Base-by-base conservation (phyloP, 30 jellyfish, hydroid and myxozoan species). In the Cassiopea xamachana region DNA sequence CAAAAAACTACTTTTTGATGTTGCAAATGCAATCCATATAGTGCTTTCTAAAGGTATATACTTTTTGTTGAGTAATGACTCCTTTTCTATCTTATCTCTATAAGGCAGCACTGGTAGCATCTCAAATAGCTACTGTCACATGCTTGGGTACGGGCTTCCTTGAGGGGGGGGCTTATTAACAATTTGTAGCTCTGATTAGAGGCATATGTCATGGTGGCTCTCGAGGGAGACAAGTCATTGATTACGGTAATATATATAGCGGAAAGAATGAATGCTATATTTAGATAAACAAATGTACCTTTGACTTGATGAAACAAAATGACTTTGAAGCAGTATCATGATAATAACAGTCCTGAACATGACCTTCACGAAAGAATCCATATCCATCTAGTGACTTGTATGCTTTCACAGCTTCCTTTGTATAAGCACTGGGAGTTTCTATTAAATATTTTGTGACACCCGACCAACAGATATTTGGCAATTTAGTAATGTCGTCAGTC, bases 281-380 rank as follows among this genome's bases (percentile, higher is more conserved):
- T 51, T 2, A 51, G 8, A 51, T 51, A 51, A 51, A 51, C 9
- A 14, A 67, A 67, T 73, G 46, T 77, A 77, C 86, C 73, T 77
- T 47, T 45, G 86, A 45, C 73, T 77, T 77, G 27, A 47, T 77
- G 47, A 77, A 77, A 49, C 86, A 77, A 48, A 74, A 77, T 44
- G 73, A 47, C 73, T 46, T 77, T 47, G 86, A 47, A 3, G 71
- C 2, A 1, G 73, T 44, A 18, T 77, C 86, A 7, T 77, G 69
- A 48, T 77, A 77, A 59, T 44, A 77, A 39, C 86, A 77, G 43
- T 77, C 86, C 3, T 77, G 70, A 13, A 48, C 86, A 77, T 77
- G 86, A 3, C 86, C 86, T 45, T 47, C 74, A 8, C 73, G 46
- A 45, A 77, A 77, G 48, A 44, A 3, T 2, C 15, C 39, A 14